Evolutionary conservation across 2,888 invertebrate genomes (phyloP).

Genomic region (Tortricodes alternella): DNA sequence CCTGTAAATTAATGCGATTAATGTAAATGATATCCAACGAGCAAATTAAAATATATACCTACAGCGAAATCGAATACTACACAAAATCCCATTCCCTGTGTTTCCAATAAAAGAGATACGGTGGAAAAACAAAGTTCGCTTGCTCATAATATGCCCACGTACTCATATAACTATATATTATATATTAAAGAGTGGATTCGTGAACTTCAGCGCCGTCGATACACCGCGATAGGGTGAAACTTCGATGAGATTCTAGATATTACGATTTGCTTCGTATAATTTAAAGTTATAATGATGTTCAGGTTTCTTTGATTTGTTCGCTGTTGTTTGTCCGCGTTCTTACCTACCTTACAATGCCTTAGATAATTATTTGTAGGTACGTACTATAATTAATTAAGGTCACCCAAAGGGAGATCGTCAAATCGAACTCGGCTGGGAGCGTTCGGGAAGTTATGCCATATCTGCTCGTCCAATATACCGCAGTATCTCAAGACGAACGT

Average conservation of each 20-base stretch:
- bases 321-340: no score
- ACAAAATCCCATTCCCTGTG: not conserved
- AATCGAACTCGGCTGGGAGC: no score
- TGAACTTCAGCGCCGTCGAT: not conserved
- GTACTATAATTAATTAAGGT: no score
- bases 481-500: no score
- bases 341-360: no score
- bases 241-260: constrained; percentile 3
- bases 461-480: no score
- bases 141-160: not conserved
- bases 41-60: not conserved
- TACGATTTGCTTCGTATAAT: not conserved
- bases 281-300: not conserved
- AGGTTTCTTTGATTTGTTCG: not conserved
- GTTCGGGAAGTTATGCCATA: no score
- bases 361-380: no score
- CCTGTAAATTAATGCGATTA: no score
- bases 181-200: not conserved
- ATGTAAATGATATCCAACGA: no score
- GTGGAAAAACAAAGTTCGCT: not conserved
- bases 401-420: no score
- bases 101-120: not conserved
- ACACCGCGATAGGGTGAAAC: not conserved
- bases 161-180: not conserved
- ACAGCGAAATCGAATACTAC: not conserved